phyloP scores from a whole-genome alignment of 2,797 vertebrate genomes.

The Apogon hyalosoma region DNA sequence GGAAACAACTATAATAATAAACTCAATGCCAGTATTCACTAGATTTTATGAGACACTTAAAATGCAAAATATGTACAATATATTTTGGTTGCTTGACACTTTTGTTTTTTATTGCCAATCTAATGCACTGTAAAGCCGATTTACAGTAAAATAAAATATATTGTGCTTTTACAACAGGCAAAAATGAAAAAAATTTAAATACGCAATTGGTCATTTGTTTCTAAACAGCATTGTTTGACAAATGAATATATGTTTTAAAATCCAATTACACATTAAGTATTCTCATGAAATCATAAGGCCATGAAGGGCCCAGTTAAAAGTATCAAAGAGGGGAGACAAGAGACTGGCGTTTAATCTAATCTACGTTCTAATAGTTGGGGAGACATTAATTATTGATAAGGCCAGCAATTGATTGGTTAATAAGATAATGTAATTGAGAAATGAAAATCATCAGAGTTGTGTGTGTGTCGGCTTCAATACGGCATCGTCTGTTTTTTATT shows the following conservation, averaged over 20 bases:
- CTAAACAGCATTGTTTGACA: constrained; percentile 8
- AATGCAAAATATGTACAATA: constrained; percentile 2
- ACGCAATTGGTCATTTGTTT: constrained; percentile 3
- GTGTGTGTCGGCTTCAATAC: constrained; percentile 62
- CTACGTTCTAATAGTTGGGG: constrained; percentile 84
- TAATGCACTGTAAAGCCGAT: not conserved
- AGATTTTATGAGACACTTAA: constrained; percentile 9
- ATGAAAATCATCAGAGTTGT: constrained; percentile 86
- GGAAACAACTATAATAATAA: constrained; percentile 10
- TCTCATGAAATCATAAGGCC: constrained; percentile 47
- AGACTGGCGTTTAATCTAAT: constrained; percentile 84
- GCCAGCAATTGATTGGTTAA: constrained; percentile 87
- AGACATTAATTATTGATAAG: constrained; percentile 89
- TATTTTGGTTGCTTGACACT: constrained; percentile 15
- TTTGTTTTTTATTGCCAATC: not conserved
- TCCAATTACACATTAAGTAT: constrained; percentile 22
- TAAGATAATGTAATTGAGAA: constrained; percentile 90
- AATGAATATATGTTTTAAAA: constrained; percentile 39
- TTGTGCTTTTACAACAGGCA: constrained; percentile 1
- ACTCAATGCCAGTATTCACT: constrained; percentile 1
- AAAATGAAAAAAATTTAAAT: not conserved
- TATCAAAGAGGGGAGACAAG: constrained; percentile 78
- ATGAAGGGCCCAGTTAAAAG: constrained; percentile 72
- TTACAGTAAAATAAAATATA: constrained; percentile 1
- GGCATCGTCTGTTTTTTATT: too few species aligned